Evolutionary conservation across 2,113 vertebrate genomes (phyloP).

Genomic region (Microtus richardsoni): DNA sequence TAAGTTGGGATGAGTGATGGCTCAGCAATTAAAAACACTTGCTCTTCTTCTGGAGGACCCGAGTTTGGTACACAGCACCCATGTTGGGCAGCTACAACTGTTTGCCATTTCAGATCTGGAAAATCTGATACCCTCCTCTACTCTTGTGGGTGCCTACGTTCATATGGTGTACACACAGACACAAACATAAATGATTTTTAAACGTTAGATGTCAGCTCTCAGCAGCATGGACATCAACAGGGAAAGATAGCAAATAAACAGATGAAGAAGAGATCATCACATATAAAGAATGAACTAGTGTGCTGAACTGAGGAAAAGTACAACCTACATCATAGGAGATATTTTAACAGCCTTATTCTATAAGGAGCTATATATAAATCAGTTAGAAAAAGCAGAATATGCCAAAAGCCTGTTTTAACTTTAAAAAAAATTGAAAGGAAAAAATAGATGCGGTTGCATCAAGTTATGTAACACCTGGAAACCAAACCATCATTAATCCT

Average conservation of each 20-base stretch:
- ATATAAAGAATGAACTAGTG: not conserved
- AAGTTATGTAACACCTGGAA: not conserved
- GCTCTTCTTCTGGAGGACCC: not conserved
- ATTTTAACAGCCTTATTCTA: not conserved
- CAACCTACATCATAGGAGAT: not conserved
- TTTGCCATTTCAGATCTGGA: not conserved
- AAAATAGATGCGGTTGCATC: not conserved
- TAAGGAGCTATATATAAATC: not conserved
- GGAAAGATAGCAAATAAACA: not conserved
- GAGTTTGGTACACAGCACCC: not conserved
- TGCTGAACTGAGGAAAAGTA: not conserved
- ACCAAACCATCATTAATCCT: constrained; percentile 14
- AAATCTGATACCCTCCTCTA: not conserved
- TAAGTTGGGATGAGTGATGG: not conserved
- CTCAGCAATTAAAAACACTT: not conserved
- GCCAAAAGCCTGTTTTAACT: constrained; percentile 17
- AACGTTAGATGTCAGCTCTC: not conserved
- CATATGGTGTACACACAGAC: not conserved
- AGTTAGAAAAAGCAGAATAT: not conserved
- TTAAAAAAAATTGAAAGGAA: not conserved
- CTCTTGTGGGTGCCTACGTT: too few species aligned
- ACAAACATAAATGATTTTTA: not conserved
- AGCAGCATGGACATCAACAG: not conserved
- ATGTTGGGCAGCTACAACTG: not conserved
- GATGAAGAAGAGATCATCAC: not conserved